Evolutionary conservation across 2,888 invertebrate genomes (phyloP), one percentile per base, ranked within the genome.

Genomic region (Drosophila subsilvestris): DNA sequence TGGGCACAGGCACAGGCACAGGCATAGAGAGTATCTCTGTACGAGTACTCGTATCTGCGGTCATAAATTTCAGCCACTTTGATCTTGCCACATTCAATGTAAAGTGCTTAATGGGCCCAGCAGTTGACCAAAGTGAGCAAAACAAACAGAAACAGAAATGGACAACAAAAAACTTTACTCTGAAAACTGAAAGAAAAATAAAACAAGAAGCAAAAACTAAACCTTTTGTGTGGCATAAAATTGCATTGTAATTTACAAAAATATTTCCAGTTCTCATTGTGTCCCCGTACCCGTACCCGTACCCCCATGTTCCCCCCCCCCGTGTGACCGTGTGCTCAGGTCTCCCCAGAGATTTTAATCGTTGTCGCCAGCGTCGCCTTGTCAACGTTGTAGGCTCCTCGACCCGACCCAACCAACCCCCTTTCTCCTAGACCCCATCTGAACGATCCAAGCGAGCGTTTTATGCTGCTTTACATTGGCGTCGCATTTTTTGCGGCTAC

Each of bases 1-100:
- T 37, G 37, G 37, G 14, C 37, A 14, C 7, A n/a, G 37, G 2
- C 37, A 2, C 6, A 37, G 37, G 14, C 32, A 14, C 14, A 12
- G 32, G 12, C 32, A 32, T 10, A 14, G 32, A 37, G 37, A 6
- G 6, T 32, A 14, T 37, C 37, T 37, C 37, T 37, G 37, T 37
- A 14, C 37, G 37, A 37, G 37, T 37, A 37, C 37, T 49, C 67
- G 71, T 82, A 86, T 88, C 86, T 78, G 84, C 75, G 78, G 84
- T 86, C 83, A 88, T 83, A 86, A 83, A 83, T 83, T 86, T 79
- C 66, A 80, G 75, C 86, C 79, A 80, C 85, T 85, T 85, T 88
- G 85, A 85, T 85, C 85, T 88, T 76, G 87, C 85, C 89, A 85
- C 87, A 78, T 85, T 86, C 75, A 81, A 86, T 83, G 83, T 83